phyloP scores from a whole-genome alignment of 2,888 invertebrate genomes.

The Microctonus aethiopoides region DNA sequence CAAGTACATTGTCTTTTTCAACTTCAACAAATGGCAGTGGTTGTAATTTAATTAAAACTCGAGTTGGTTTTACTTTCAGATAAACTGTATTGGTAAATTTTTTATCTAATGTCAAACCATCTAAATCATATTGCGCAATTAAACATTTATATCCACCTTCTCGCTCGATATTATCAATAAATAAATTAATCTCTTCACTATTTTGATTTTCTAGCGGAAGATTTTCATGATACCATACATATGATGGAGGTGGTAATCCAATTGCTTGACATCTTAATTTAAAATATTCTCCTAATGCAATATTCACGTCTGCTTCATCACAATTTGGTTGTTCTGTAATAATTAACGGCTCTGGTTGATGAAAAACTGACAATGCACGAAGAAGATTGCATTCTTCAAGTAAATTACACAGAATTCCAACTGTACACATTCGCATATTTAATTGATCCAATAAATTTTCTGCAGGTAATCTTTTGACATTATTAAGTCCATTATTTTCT shows the following conservation, averaged over 20 bases:
- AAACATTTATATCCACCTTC: constrained; percentile 55
- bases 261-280: constrained; percentile 52
- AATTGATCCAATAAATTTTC: constrained; percentile 53
- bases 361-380: constrained; percentile 50
- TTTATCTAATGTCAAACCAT: constrained; percentile 41
- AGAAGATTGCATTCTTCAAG: constrained; percentile 51
- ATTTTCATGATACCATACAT: constrained; percentile 55
- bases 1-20: constrained; percentile 46
- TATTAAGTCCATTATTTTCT: constrained; percentile 30
- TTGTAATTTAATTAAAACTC: constrained; percentile 49
- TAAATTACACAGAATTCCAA: constrained; percentile 49
- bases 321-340: constrained; percentile 53
- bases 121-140: constrained; percentile 47
- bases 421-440: constrained; percentile 52
- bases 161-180: constrained; percentile 48
- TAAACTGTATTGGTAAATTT: constrained; percentile 44
- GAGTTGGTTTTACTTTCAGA: constrained; percentile 47
- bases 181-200: constrained; percentile 45
- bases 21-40: constrained; percentile 49
- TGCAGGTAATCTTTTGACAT: constrained; percentile 41
- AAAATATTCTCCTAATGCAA: constrained; percentile 46
- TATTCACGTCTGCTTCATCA: constrained; percentile 30
- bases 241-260: constrained; percentile 58
- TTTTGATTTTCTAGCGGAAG: constrained; percentile 42
- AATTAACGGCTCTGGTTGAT: constrained; percentile 49